Evolutionary conservation across 2,113 vertebrate genomes (phyloP), one percentile per base, ranked within the genome.

Genomic region (Baryphthengus martii): DNA sequence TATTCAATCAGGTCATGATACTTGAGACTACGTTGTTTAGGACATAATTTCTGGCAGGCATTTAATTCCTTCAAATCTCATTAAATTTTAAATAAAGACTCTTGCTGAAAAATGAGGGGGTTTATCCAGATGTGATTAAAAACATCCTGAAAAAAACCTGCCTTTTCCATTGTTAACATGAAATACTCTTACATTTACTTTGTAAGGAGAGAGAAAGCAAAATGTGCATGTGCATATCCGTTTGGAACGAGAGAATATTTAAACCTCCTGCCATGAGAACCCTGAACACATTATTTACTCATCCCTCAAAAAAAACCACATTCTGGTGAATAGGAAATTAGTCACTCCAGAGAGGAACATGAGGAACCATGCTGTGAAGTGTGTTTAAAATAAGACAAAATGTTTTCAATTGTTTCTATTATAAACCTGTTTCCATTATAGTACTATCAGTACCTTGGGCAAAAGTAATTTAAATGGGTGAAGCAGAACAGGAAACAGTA

Each of bases 401-500:
- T 52, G 58, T 39, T 47, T 77, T 73, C 68, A 79, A 24, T 56
- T 70, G 9, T 81, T 95, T 82, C 44, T 77, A 53, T 91, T 72
- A 70, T 63, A 88, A 90, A 92, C 50, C 19, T 7, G 6, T 87
- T 88, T 95, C 55, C 76, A 75, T 88, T 88, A 78, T 7, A 80
- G 58, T 42, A 53, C 40, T 93, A 49, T 77, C 95, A 91, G 40
- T 87, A 65, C 53, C 79, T 88, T 74, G 55, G 63, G 93, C 73
- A 85, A 62, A 94, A 97, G 68, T 85, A 92, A 97, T 87, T 93
- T 85, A 83, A 90, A 76, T 72, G 59, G 83, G n/a, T 95, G 76
- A 97, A 94, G 85, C 72, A 95, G 92, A 96, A 96, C 61, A 90
- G 52, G 71, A 91, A 96, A 92, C 52, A 91, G 74, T 42, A 86